Percentiles rank a stretch among this genome's conserved stretches.
These are phyloP conservation scores for Hanleya hanleyi DNA, from an alignment of 2,888 invertebrate genomes.

Conservation along the genomic window DNA sequence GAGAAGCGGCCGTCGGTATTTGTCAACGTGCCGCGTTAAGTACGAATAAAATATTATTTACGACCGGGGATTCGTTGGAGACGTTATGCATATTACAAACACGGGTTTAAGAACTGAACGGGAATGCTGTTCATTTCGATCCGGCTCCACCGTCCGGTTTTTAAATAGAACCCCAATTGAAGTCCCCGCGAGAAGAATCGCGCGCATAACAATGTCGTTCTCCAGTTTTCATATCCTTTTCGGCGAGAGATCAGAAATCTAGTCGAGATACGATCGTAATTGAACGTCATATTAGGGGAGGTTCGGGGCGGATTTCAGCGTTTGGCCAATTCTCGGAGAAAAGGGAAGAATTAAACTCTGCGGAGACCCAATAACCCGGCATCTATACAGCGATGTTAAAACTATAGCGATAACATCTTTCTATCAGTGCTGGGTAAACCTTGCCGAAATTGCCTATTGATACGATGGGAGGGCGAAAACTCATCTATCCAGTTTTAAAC, in stretches of 20 bases:
- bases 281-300: conserved; percentile 7
- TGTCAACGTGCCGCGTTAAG: not conserved
- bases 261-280: not conserved
- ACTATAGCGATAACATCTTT: not conserved
- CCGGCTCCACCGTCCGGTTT: not conserved
- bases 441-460: not conserved
- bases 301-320: not conserved
- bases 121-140: not conserved
- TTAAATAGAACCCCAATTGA: not conserved
- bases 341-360: not conserved
- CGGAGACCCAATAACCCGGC: not conserved
- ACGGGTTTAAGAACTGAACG: not conserved
- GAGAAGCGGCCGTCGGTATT: not conserved
- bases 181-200: not conserved
- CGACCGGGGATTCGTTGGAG: not conserved
- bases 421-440: not conserved
- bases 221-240: not conserved
- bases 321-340: not conserved
- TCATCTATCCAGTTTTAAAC: not conserved
- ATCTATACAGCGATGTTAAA: not conserved
- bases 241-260: not conserved
- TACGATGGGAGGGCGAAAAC: not conserved
- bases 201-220: not conserved
- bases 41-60: conserved; percentile 10
- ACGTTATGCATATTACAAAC: not conserved